Percentiles rank a stretch among this genome's conserved stretches.
Evolutionary conservation across 2,797 vertebrate species (phyloP).

Genomic region (Phrynocephalus vlangalii): DNA sequence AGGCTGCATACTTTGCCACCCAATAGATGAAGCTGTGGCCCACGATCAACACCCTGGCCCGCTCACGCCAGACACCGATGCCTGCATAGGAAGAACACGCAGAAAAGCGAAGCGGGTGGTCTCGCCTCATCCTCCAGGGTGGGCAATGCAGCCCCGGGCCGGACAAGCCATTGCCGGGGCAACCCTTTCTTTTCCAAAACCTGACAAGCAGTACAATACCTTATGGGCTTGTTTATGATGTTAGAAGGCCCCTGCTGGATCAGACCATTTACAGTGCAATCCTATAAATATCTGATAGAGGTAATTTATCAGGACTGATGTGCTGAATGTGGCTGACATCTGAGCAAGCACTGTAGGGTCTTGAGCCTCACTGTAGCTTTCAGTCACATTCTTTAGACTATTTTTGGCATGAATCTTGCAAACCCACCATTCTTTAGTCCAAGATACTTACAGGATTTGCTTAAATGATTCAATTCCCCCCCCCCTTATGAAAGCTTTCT

Average conservation of each 20-base stretch:
- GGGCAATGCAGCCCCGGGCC: too few relatives aligned
- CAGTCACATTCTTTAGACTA: not conserved
- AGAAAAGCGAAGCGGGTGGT: too few relatives aligned
- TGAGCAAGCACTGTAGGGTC: not conserved
- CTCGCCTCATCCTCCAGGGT: too few relatives aligned
- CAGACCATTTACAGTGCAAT: not conserved
- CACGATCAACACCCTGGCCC: too few relatives aligned
- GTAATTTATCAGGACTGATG: not conserved
- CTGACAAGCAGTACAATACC: not conserved
- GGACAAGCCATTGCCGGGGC: too few relatives aligned
- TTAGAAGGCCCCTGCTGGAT: not conserved
- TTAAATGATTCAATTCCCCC: not conserved
- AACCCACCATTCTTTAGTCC: not conserved
- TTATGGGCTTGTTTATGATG: not conserved
- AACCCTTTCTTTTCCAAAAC: not conserved
- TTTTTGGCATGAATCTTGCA: not conserved
- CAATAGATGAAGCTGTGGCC: too few relatives aligned
- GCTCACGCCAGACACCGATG: too few relatives aligned
- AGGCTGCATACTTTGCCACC: too few relatives aligned
- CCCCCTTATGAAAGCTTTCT: not conserved
- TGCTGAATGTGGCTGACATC: not conserved
- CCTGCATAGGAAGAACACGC: too few relatives aligned
- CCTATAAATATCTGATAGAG: not conserved
- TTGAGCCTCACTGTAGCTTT: not conserved
- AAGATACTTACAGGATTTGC: not conserved